Evolutionary conservation across 2,113 vertebrate species (phyloP).

Genomic region (Sceloporus tristichus): DNA sequence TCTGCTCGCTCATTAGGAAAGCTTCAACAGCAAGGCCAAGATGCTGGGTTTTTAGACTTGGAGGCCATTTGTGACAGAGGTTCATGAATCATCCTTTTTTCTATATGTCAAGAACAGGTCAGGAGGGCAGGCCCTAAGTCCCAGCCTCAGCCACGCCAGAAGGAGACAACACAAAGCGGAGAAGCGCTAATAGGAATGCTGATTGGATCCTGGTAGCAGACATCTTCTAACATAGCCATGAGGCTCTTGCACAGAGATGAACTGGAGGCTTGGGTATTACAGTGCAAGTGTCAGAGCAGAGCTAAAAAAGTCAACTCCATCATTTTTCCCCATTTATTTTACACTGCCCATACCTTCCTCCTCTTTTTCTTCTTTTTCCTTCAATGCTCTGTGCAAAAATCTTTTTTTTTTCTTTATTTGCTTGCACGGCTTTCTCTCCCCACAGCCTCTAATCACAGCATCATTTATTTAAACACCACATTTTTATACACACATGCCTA

Average conservation of each 20-base stretch:
- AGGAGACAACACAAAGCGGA: not conserved
- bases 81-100: conserved; percentile 38
- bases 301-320: too few species aligned
- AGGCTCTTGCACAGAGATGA: conserved; percentile 5
- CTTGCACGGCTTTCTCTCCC: not conserved
- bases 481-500: not conserved
- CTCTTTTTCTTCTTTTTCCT: not conserved
- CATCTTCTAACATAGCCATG: not conserved
- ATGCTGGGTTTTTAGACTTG: not conserved
- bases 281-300: conserved; percentile 5
- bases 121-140: not conserved
- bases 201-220: conserved; percentile 32
- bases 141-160: not conserved
- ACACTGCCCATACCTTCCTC: not conserved
- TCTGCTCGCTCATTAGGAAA: not conserved
- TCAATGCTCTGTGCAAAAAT: not conserved
- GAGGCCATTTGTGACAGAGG: accelerated
- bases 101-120: not conserved
- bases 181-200: conserved; percentile 9
- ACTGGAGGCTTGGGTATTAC: conserved; percentile 42
- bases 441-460: not conserved
- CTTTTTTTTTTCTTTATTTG: not conserved
- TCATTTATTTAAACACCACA: not conserved
- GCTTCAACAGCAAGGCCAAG: not conserved
- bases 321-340: too few species aligned